phyloP scores from a whole-genome alignment of 1,140 invertebrate genomes.

The Ips nitidus region DNA sequence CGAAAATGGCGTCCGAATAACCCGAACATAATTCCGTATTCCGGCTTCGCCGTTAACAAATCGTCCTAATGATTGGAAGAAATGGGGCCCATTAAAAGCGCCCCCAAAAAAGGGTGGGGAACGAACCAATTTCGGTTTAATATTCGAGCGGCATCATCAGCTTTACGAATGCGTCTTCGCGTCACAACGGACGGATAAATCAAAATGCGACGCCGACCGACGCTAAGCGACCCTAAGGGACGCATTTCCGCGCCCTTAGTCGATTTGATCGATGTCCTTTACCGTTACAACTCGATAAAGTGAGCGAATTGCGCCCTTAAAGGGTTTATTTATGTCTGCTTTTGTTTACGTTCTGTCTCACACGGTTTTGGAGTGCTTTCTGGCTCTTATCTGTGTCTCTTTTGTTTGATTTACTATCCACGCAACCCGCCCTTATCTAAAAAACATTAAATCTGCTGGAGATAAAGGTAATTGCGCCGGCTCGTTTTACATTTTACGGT shows the following conservation, averaged over 20 bases:
- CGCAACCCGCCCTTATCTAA: slow-evolving; percentile 36
- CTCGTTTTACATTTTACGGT: slow-evolving; percentile 37
- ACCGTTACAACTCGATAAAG: slow-evolving; percentile 22
- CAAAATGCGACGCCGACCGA: slow-evolving; percentile 44
- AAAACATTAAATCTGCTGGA: slow-evolving; percentile 42
- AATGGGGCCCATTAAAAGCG: slow-evolving; percentile 22
- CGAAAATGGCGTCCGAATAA: too few relatives aligned
- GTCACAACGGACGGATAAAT: slow-evolving; percentile 38
- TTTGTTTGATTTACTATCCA: slow-evolving; percentile 39
- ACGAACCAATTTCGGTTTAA: not conserved
- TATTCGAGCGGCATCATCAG: slow-evolving; percentile 5
- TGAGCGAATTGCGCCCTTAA: slow-evolving; percentile 4
- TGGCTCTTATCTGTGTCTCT: not conserved
- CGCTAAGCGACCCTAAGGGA: slow-evolving; percentile 49
- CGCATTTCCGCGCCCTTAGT: slow-evolving; percentile 40
- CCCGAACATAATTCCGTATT: too few relatives aligned
- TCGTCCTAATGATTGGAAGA: slow-evolving; percentile 27
- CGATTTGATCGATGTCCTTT: slow-evolving; percentile 27
- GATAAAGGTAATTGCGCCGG: slow-evolving; percentile 43
- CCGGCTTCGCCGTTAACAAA: slow-evolving; percentile 15
- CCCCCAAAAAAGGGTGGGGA: slow-evolving; percentile 4
- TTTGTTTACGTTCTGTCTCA: not conserved
- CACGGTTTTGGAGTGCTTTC: not conserved
- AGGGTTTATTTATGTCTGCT: slow-evolving; percentile 1
- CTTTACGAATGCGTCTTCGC: slow-evolving; percentile 18